Percentiles rank a stretch among this genome's conserved stretches.
These are phyloP conservation scores for Eriosoma lanigerum DNA, from an alignment of 1,140 invertebrate genomes.

Conservation along the genomic window DNA sequence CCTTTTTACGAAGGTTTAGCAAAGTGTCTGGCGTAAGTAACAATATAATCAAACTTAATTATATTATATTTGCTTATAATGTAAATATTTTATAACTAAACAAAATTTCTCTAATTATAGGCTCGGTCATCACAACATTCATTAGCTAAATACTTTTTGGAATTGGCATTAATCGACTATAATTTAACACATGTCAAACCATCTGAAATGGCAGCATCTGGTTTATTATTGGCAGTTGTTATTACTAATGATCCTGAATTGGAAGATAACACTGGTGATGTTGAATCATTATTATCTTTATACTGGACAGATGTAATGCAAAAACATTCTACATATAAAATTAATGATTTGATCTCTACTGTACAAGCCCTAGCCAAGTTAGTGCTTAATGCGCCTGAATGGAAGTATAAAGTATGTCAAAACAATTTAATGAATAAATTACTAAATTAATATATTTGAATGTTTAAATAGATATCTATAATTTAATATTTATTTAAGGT, in stretches of 20 bases:
- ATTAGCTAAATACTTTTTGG: constrained; percentile 91
- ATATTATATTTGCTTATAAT: no score
- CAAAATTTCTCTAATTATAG: constrained; percentile 40
- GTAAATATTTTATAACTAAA: no score
- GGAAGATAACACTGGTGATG: constrained; percentile 23
- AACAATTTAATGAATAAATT: not conserved
- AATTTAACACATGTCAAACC: constrained; percentile 77
- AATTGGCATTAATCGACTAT: constrained; percentile 82
- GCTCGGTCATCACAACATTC: constrained; percentile 74
- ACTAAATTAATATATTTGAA: no score
- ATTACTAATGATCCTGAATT: constrained; percentile 46
- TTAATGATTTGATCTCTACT: constrained; percentile 27
- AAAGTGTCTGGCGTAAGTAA: constrained; percentile 69
- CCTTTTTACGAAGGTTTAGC: constrained; percentile 82
- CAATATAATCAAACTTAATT: not conserved
- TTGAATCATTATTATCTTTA: constrained; percentile 30
- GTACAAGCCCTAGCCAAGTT: constrained; percentile 19
- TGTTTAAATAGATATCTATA: no score
- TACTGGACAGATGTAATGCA: constrained; percentile 29
- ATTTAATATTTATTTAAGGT: not conserved
- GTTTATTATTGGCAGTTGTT: constrained; percentile 67
- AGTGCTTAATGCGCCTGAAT: constrained; percentile 28
- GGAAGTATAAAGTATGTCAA: constrained; percentile 42
- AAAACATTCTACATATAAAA: constrained; percentile 31
- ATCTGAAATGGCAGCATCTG: constrained; percentile 76